Evolutionary conservation across 1,140 invertebrate genomes (phyloP).

Genomic region (Lepidurus couesii): DNA sequence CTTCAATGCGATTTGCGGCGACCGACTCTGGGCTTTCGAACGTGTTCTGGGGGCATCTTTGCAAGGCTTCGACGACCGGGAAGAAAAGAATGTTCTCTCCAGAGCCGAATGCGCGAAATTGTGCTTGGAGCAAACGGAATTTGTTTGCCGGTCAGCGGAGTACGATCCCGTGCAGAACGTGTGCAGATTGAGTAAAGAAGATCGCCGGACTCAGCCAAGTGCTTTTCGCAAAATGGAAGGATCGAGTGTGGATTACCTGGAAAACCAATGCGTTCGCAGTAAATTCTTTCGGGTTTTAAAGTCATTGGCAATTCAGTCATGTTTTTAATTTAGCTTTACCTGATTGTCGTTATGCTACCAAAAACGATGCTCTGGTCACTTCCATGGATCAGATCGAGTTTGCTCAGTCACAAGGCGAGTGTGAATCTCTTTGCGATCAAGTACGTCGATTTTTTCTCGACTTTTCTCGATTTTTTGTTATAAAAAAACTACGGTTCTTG

Average conservation of each 20-base stretch:
- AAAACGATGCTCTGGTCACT: slow-evolving; percentile 44
- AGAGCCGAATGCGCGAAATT: slow-evolving; percentile 49
- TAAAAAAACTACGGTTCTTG: slow-evolving; percentile 22
- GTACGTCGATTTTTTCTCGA: slow-evolving; percentile 38
- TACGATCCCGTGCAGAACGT: slow-evolving; percentile 45
- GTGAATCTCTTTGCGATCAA: slow-evolving; percentile 48
- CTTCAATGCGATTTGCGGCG: slow-evolving; percentile 48
- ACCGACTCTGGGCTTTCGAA: slow-evolving; percentile 51
- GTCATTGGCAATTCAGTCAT: slow-evolving; percentile 13
- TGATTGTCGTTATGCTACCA: slow-evolving; percentile 47
- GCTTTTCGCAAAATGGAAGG: slow-evolving; percentile 46
- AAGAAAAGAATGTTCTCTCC: slow-evolving; percentile 44
- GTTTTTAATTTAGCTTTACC: slow-evolving; percentile 43
- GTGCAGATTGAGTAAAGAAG: slow-evolving; percentile 49
- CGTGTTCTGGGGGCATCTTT: slow-evolving; percentile 47
- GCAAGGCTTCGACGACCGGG: slow-evolving; percentile 49
- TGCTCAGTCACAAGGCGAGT: slow-evolving; percentile 46
- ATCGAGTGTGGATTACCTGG: slow-evolving; percentile 49
- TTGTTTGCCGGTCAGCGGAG: slow-evolving; percentile 49
- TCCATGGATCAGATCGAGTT: slow-evolving; percentile 51
- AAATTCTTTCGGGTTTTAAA: slow-evolving; percentile 13
- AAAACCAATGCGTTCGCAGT: slow-evolving; percentile 51
- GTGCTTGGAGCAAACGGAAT: slow-evolving; percentile 48
- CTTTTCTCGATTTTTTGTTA: too few relatives aligned
- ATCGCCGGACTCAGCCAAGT: slow-evolving; percentile 49